phyloP scores from a whole-genome alignment of 2,113 vertebrate genomes.

The Psophia crepitans region DNA sequence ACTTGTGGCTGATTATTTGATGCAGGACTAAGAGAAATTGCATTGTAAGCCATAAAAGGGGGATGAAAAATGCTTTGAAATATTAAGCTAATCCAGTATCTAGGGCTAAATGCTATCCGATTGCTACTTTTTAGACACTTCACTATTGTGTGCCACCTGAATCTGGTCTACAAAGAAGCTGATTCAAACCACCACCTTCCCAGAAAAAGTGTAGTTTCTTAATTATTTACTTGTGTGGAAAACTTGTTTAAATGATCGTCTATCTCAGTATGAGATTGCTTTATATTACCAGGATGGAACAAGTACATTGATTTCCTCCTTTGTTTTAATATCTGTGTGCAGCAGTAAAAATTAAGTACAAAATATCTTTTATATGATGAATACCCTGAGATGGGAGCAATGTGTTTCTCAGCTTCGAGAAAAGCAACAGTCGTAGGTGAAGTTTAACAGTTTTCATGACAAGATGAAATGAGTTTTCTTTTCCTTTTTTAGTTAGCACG shows the following conservation, averaged over 20 bases:
- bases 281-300: background rate
- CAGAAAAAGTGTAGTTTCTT: background rate
- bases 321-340: background rate
- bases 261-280: background rate
- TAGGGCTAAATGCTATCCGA: background rate
- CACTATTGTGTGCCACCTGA: background rate
- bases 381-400: background rate
- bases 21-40: background rate
- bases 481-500: background rate
- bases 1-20: background rate
- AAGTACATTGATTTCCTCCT: background rate
- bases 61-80: conserved; percentile 9
- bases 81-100: background rate
- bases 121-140: background rate
- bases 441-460: background rate
- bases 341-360: background rate
- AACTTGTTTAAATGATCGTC: background rate
- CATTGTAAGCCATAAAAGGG: background rate
- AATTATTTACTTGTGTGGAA: background rate
- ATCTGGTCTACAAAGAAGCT: background rate
- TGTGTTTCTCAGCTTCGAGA: background rate
- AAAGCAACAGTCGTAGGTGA: background rate
- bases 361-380: background rate
- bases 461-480: background rate
- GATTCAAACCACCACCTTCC: background rate